Percentiles rank a stretch among this genome's conserved stretches.
Evolutionary conservation across 2,113 vertebrate genomes (phyloP).

Genomic region (Amphiprion ocellaris): DNA sequence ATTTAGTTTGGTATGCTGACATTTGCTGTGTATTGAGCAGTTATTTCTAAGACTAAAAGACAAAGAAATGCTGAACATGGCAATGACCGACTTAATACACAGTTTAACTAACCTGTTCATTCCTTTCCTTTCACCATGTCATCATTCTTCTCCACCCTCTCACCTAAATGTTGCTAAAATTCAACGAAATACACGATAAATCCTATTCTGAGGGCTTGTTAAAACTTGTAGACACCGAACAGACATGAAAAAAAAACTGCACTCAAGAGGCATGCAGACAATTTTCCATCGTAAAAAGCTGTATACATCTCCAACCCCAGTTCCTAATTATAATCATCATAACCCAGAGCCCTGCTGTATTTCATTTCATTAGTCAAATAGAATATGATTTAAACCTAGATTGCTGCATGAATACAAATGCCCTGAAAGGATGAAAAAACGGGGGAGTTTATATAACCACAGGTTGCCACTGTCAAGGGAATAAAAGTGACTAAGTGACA

Average conservation of each 20-base stretch:
- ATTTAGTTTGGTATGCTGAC: too few species aligned
- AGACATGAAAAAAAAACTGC: slow-evolving; percentile 19
- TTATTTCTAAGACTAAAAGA: too few species aligned
- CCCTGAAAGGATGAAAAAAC: not conserved
- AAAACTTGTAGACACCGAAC: slow-evolving; percentile 30
- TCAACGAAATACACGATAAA: not conserved
- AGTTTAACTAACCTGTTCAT: slow-evolving; percentile 28
- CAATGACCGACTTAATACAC: not conserved
- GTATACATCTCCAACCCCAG: slow-evolving; percentile 18
- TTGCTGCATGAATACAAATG: slow-evolving; percentile 48
- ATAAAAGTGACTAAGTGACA: not conserved
- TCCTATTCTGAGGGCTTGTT: slow-evolving; percentile 10
- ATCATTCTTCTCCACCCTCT: slow-evolving; percentile 23
- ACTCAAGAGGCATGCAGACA: slow-evolving; percentile 6
- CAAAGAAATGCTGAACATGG: not conserved
- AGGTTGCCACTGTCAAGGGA: not conserved
- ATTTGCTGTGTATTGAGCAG: too few species aligned
- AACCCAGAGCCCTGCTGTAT: slow-evolving; percentile 37
- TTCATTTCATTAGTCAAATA: slow-evolving; percentile 45
- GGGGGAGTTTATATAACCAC: not conserved
- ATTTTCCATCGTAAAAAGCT: slow-evolving; percentile 23
- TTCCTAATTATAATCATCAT: slow-evolving; percentile 59
- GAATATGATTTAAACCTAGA: slow-evolving; percentile 24
- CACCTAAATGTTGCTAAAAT: slow-evolving; percentile 31
- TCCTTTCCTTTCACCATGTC: slow-evolving; percentile 11